Conservation (phyloP, 2,888 invertebrate genomes). For the Anticlea derivata region DNA sequence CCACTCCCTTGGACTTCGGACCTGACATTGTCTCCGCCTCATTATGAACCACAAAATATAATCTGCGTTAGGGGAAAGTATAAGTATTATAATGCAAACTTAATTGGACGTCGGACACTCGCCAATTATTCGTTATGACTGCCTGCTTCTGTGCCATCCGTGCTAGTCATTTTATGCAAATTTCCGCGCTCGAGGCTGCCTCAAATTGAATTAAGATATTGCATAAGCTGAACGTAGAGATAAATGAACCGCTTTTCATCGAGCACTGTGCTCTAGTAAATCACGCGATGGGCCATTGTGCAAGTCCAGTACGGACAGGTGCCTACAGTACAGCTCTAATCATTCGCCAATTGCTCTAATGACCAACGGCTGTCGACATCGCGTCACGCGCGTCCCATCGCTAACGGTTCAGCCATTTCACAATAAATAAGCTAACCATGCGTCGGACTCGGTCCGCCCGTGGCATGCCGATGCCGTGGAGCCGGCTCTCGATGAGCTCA, state of each 20-base stretch:
- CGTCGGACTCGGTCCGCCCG: slow-evolving; percentile 17
- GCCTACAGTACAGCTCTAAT: slow-evolving; percentile 49
- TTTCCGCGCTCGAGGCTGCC: slow-evolving; percentile 36
- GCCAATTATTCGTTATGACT: slow-evolving; percentile 54
- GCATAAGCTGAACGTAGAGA: slow-evolving; percentile 26
- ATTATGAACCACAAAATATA: slow-evolving; percentile 56
- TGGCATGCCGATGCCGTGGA: slow-evolving; percentile 17
- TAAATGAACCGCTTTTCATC: slow-evolving; percentile 17
- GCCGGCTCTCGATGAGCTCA: slow-evolving; percentile 40
- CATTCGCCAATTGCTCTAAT: slow-evolving; percentile 57
- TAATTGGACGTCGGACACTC: slow-evolving; percentile 54
- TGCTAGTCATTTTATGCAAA: slow-evolving; percentile 48
- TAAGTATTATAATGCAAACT: slow-evolving; percentile 59
- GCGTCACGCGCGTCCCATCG: slow-evolving; percentile 45
- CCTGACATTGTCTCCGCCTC: slow-evolving; percentile 51
- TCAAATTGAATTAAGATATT: slow-evolving; percentile 46
- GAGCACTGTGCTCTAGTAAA: slow-evolving; percentile 30
- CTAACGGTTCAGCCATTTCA: slow-evolving; percentile 51
- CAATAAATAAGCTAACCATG: slow-evolving; percentile 40
- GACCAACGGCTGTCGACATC: slow-evolving; percentile 45
- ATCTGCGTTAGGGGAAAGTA: slow-evolving; percentile 62
- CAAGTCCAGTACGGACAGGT: slow-evolving; percentile 37
- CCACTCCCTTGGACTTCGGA: slow-evolving; percentile 16
- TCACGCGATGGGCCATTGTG: slow-evolving; percentile 35
- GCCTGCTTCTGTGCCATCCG: slow-evolving; percentile 40